Conservation (phyloP, 2,113 vertebrate genomes). For the Pseudorhombus dupliciocellatus region DNA sequence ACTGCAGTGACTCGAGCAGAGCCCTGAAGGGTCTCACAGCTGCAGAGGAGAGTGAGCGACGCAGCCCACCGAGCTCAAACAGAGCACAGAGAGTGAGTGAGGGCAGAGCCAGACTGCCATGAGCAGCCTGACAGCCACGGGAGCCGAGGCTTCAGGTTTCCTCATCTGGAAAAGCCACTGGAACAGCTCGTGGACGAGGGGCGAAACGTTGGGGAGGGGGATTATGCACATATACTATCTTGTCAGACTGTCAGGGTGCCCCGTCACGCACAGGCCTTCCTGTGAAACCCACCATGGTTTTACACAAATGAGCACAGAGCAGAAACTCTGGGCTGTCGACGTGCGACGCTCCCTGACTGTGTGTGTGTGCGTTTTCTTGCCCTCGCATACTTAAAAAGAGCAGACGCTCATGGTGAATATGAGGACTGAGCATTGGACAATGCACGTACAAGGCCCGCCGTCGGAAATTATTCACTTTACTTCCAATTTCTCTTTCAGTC, state of each 20-base stretch:
- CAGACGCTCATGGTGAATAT: slow-evolving; percentile 8
- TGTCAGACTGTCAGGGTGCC: slow-evolving; percentile 54
- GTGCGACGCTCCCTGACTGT: background rate
- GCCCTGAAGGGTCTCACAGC: slow-evolving; percentile 55
- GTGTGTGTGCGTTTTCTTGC: background rate
- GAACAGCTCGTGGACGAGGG: slow-evolving; percentile 34
- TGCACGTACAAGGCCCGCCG: background rate
- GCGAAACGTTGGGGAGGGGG: slow-evolving; percentile 4
- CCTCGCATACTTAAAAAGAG: background rate
- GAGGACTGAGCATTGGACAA: background rate
- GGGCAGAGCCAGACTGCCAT: slow-evolving; percentile 52
- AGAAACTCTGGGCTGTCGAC: slow-evolving; percentile 21
- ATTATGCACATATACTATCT: slow-evolving; percentile 58
- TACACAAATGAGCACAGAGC: slow-evolving; percentile 17
- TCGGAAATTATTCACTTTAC: background rate
- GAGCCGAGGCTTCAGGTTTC: slow-evolving; percentile 66
- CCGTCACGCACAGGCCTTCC: slow-evolving; percentile 30
- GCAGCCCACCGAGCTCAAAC: slow-evolving; percentile 38
- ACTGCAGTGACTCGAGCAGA: slow-evolving; percentile 39
- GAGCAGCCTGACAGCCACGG: slow-evolving; percentile 64
- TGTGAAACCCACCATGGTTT: slow-evolving; percentile 22
- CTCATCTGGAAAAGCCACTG: slow-evolving; percentile 72
- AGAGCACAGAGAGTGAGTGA: slow-evolving; percentile 50
- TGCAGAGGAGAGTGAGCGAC: slow-evolving; percentile 33
- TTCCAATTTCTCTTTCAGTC: background rate